These are phyloP conservation scores for Manacus vitellinus DNA, from an alignment of 2,113 vertebrate genomes.

Conservation along the genomic window DNA sequence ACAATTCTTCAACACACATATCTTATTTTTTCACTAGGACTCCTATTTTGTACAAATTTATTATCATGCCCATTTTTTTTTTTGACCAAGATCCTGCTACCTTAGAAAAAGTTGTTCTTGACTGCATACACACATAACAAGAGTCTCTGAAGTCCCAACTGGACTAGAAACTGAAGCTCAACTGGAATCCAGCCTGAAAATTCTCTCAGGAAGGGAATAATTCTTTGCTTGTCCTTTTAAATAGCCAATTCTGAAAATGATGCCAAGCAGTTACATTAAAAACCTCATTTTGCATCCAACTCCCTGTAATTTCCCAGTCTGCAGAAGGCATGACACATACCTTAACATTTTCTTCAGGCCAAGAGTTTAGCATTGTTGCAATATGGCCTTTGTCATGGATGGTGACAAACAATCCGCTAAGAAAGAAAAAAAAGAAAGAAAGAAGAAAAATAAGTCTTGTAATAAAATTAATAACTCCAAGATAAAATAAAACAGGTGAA, in stretches of 20 bases:
- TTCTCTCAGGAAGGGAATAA: neutral
- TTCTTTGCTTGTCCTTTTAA: neutral
- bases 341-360: conserved; percentile 95
- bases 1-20: neutral
- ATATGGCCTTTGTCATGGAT: conserved; percentile 96
- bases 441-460: neutral
- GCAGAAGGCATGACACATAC: conserved; percentile 65
- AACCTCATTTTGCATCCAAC: neutral
- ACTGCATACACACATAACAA: neutral
- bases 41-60: neutral
- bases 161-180: neutral
- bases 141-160: neutral
- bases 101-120: neutral
- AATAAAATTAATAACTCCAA: neutral
- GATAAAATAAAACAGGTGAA: neutral
- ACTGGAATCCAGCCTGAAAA: neutral
- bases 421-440: neutral
- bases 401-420: conserved; percentile 92
- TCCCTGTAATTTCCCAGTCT: neutral
- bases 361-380: conserved; percentile 93
- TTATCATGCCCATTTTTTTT: neutral
- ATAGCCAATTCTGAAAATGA: neutral
- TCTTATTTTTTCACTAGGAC: neutral
- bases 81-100: neutral
- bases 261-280: neutral